Conservation (phyloP, 2,113 vertebrate genomes). For the Aphyosemion australe region DNA sequence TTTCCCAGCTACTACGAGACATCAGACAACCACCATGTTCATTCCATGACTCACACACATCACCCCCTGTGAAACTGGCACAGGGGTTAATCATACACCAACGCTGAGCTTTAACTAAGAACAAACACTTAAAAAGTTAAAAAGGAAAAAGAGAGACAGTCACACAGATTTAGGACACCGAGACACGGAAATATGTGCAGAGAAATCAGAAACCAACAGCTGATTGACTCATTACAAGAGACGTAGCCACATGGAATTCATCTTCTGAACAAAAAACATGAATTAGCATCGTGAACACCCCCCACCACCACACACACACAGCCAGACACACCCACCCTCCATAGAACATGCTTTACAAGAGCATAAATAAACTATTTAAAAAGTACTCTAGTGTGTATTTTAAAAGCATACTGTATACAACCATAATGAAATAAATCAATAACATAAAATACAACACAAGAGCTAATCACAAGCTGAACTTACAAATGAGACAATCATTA, state of each 20-base stretch:
- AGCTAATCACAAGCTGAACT: neutral
- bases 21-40: slow-evolving; percentile 2
- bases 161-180: slow-evolving; percentile 1
- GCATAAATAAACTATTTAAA: neutral
- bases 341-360: neutral
- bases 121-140: neutral
- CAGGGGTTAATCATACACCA: slow-evolving; percentile 39
- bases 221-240: neutral
- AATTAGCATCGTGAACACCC: neutral
- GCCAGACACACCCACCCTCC: neutral
- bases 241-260: slow-evolving; percentile 5
- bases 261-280: neutral
- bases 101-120: slow-evolving; percentile 17
- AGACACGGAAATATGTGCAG: slow-evolving; percentile 1
- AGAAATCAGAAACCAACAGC: slow-evolving; percentile 4
- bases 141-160: neutral
- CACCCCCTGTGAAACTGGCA: slow-evolving; percentile 17
- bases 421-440: neutral
- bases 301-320: neutral
- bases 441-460: neutral
- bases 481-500: neutral
- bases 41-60: slow-evolving; percentile 36
- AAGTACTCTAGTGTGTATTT: neutral
- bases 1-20: slow-evolving; percentile 28
- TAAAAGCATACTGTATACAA: neutral